A percentile compares a stretch with the other conserved stretches of the same genome.
Conservation (phyloP, 2,797 vertebrate genomes). For the Coilia nasus region DNA sequence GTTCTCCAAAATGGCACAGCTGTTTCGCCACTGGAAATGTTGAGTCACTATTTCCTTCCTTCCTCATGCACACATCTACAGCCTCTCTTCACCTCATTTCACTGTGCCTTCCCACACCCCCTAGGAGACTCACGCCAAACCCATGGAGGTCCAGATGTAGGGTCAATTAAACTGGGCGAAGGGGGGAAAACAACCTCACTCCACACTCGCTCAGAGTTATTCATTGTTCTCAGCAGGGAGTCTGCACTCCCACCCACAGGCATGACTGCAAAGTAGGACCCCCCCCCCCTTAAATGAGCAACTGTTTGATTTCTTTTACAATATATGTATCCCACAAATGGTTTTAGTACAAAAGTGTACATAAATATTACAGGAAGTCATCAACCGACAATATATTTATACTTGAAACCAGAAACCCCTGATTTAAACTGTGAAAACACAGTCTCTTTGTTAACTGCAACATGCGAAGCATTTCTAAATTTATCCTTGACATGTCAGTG, state of each 20-base stretch:
- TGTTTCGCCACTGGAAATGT: background rate
- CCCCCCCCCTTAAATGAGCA: background rate
- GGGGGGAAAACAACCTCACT: background rate
- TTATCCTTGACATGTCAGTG: constrained; percentile 32
- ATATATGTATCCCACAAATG: background rate
- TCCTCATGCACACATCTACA: background rate
- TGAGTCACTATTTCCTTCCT: background rate
- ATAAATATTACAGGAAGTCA: background rate
- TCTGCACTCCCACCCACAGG: background rate
- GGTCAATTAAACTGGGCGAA: background rate
- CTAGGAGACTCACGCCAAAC: background rate
- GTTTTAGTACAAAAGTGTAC: background rate
- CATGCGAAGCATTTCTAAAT: constrained; percentile 31
- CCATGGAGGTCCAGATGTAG: constrained; percentile 8
- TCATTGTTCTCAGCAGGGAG: constrained; percentile 18
- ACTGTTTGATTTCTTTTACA: background rate
- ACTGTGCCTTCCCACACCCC: background rate
- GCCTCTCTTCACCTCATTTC: constrained; percentile 5
- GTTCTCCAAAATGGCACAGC: background rate
- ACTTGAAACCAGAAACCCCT: constrained; percentile 21
- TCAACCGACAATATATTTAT: background rate
- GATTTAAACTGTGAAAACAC: constrained; percentile 29
- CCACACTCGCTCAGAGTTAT: background rate
- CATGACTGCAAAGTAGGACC: background rate
- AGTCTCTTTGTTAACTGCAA: constrained; percentile 36